Conservation (phyloP, 2,888 invertebrate species). For the Nymphalis urticae region DNA sequence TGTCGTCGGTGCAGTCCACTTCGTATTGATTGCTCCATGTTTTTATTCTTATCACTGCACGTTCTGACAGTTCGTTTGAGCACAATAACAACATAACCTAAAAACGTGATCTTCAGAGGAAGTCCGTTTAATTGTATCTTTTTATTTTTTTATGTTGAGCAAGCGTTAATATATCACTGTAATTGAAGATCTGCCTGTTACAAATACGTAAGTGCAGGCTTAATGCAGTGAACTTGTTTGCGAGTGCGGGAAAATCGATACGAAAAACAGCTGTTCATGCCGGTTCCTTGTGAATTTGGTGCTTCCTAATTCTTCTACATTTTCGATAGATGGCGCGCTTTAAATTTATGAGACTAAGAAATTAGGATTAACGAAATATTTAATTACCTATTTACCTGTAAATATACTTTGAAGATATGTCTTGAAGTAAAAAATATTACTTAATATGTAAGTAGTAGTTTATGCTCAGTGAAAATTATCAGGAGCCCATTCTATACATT, state of each 20-base stretch:
- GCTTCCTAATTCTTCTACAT: conserved; percentile 3
- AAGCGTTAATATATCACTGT: conserved; percentile 6
- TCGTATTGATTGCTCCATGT: conserved; percentile 55
- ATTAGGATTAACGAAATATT: too few species aligned
- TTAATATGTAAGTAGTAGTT: neutral
- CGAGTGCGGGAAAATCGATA: conserved; percentile 68
- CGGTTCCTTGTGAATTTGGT: conserved; percentile 23
- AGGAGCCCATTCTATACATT: neutral
- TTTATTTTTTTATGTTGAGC: neutral
- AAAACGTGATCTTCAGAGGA: conserved; percentile 25
- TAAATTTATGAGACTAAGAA: too few species aligned
- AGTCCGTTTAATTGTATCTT: neutral
- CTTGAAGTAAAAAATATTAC: neutral
- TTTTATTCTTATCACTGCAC: conserved; percentile 41
- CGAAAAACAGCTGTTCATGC: conserved; percentile 63
- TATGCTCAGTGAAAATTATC: conserved; percentile 3
- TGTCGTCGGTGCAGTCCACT: conserved; percentile 62
- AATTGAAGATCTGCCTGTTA: conserved; percentile 7
- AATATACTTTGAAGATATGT: too few species aligned
- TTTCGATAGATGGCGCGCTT: conserved; percentile 51
- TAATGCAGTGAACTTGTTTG: conserved; percentile 65
- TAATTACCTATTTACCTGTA: too few species aligned
- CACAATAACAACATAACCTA: conserved; percentile 57
- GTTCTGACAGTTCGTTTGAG: conserved; percentile 36
- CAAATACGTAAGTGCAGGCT: conserved; percentile 43